Evolutionary conservation across 2,113 vertebrate genomes (phyloP).

Genomic region (Pteronura brasiliensis): DNA sequence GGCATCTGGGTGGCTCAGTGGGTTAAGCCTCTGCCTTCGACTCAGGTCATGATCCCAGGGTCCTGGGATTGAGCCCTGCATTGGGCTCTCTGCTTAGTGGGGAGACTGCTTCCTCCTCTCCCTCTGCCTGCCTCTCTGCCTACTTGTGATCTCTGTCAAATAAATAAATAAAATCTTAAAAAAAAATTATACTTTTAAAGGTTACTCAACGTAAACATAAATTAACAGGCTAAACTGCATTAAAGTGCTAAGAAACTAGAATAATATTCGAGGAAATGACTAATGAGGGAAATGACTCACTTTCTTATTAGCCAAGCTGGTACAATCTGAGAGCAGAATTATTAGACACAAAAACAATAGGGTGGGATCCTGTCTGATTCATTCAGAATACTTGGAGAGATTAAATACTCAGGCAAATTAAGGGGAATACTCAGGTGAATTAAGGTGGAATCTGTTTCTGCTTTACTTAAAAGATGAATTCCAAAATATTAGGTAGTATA

Average conservation of each 20-base stretch:
- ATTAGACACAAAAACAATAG: background rate
- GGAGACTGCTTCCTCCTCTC: too few species aligned
- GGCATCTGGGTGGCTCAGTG: too few species aligned
- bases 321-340: slow-evolving; percentile 22
- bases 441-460: background rate
- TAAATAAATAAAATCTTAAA: too few species aligned
- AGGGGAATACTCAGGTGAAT: background rate
- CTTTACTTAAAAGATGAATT: slow-evolving; percentile 11
- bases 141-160: too few species aligned
- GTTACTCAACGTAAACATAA: slow-evolving; percentile 22
- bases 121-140: too few species aligned
- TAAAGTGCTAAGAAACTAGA: slow-evolving; percentile 3
- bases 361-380: background rate
- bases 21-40: too few species aligned
- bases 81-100: too few species aligned
- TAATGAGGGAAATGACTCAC: background rate
- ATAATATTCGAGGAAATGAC: slow-evolving; percentile 21
- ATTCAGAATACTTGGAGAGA: background rate
- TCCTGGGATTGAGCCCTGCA: too few species aligned
- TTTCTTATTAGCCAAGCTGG: background rate
- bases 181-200: slow-evolving; percentile 17
- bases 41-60: too few species aligned
- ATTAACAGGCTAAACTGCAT: background rate
- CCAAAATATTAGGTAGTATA: background rate
- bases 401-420: background rate